These are phyloP conservation scores for Argyra leucocephala DNA, from an alignment of 2,888 invertebrate genomes.

Conservation along the genomic window DNA sequence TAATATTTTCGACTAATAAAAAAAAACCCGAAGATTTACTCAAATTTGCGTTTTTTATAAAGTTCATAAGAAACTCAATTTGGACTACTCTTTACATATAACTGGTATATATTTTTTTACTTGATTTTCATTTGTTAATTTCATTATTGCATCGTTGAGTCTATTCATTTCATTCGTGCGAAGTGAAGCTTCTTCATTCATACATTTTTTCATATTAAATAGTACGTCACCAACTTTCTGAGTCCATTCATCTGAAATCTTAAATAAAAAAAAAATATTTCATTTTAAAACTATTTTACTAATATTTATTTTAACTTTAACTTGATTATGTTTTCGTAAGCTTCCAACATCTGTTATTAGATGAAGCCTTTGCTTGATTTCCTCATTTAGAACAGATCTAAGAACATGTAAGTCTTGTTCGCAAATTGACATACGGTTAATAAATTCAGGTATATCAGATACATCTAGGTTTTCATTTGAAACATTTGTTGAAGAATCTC, in stretches of 20 bases:
- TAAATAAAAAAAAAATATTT: slow-evolving; percentile 4
- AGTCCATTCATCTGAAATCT: slow-evolving; percentile 39
- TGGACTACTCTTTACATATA: too few relatives aligned
- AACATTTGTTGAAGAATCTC: slow-evolving; percentile 7
- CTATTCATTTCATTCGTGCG: slow-evolving; percentile 47
- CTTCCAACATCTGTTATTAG: slow-evolving; percentile 42
- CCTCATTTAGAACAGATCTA: slow-evolving; percentile 40
- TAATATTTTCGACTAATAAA: too few relatives aligned
- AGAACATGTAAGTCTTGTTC: slow-evolving; percentile 35
- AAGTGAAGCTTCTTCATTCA: slow-evolving; percentile 48
- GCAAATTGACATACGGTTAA: slow-evolving; percentile 32
- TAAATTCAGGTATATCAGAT: slow-evolving; percentile 27
- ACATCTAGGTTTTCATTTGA: slow-evolving; percentile 27
- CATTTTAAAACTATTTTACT: too few relatives aligned
- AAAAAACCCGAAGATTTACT: too few relatives aligned
- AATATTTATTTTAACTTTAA: slow-evolving; percentile 13
- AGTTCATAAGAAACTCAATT: too few relatives aligned
- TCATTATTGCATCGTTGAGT: slow-evolving; percentile 48
- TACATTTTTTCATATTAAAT: slow-evolving; percentile 44
- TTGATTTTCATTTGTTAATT: slow-evolving; percentile 45
- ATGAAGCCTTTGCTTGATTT: slow-evolving; percentile 41
- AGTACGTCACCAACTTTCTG: slow-evolving; percentile 36
- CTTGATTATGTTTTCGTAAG: slow-evolving; percentile 41
- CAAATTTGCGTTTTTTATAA: too few relatives aligned
- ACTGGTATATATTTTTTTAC: too few relatives aligned